phyloP scores from a whole-genome alignment of 2,888 invertebrate species.

The Lordiphosa fenestrarum region DNA sequence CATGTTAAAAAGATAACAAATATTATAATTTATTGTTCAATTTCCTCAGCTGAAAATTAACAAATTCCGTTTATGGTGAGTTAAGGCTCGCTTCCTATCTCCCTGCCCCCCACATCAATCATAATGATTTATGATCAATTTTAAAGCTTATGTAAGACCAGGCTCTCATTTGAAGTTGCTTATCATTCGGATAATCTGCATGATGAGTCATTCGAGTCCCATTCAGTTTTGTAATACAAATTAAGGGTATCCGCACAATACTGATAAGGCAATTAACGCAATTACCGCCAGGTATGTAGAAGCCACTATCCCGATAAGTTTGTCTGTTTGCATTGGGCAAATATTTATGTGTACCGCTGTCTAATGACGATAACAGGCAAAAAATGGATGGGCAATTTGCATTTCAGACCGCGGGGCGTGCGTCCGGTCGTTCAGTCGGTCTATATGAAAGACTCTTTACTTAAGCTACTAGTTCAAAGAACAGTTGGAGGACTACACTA shows the following conservation, averaged over 20 bases:
- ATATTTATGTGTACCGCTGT: constrained; percentile 19
- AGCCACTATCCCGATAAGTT: constrained; percentile 19
- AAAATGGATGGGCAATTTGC: constrained; percentile 33
- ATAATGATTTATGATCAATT: constrained; percentile 56
- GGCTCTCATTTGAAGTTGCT: constrained; percentile 18
- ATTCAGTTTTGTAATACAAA: neutral
- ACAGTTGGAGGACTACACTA: neutral
- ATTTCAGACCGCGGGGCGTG: neutral
- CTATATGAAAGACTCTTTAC: neutral
- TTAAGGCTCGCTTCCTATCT: constrained; percentile 8
- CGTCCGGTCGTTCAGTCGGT: neutral
- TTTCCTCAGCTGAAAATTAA: no score
- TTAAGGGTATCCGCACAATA: constrained; percentile 15
- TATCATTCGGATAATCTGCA: constrained; percentile 5
- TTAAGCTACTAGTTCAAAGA: constrained; percentile 1
- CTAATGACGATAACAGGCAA: constrained; percentile 41
- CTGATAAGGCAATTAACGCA: constrained; percentile 54
- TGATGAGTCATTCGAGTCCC: constrained; percentile 1
- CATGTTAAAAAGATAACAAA: no score
- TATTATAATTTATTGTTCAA: no score
- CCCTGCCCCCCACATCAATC: constrained; percentile 50
- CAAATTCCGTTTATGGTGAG: no score
- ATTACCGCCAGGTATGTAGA: constrained; percentile 36
- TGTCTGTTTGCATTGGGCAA: constrained; percentile 23
- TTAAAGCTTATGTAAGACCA: constrained; percentile 27